Conservation (phyloP, 1,140 invertebrate species). For the Meloidogyne hapla region DNA sequence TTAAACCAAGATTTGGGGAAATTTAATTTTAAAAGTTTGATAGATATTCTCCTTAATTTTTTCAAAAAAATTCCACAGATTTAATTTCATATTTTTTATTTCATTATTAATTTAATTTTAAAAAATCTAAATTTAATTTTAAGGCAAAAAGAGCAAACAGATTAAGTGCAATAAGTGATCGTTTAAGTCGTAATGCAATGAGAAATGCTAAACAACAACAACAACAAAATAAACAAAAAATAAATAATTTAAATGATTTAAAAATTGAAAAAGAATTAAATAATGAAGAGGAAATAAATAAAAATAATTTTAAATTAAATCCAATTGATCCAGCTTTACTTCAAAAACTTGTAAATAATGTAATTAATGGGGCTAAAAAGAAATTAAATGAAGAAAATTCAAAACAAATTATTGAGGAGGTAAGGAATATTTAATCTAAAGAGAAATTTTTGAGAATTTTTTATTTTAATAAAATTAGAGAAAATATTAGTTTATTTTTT, state of each 20-base stretch:
- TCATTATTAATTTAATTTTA: no score
- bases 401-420: neutral
- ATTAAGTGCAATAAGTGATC: conserved; percentile 48
- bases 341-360: conserved; percentile 25
- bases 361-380: conserved; percentile 11
- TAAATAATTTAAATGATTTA: neutral
- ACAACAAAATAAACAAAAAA: conserved; percentile 24
- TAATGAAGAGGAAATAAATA: conserved; percentile 55
- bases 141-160: conserved; percentile 38
- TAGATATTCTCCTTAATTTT: no score
- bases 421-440: neutral
- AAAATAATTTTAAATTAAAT: conserved; percentile 59
- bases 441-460: no score
- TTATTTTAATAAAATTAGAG: no score
- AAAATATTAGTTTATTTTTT: no score
- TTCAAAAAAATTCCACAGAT: neutral
- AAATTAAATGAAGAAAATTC: neutral
- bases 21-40: no score
- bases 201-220: conserved; percentile 14
- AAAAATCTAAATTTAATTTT: neutral
- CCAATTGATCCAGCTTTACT: conserved; percentile 16
- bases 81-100: neutral
- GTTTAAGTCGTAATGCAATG: conserved; percentile 65
- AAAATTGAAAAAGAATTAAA: conserved; percentile 47
- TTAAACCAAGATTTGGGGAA: no score